phyloP scores from a whole-genome alignment of 2,113 vertebrate species.

The Pionites leucogaster region DNA sequence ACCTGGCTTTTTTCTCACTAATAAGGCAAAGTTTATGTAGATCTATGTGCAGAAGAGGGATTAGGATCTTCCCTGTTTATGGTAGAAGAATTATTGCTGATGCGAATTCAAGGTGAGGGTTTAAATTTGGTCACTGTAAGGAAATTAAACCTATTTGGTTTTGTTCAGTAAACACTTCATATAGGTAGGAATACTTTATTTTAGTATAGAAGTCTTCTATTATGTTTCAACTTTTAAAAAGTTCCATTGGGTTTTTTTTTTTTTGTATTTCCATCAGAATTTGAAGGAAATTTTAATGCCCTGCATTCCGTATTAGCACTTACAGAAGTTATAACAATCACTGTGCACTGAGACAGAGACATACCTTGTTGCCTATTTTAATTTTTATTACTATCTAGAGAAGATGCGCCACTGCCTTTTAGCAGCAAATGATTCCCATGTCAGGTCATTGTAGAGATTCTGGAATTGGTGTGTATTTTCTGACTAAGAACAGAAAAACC shows the following conservation, averaged over 20 bases:
- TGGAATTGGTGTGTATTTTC: not conserved
- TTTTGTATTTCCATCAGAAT: not conserved
- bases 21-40: constrained; percentile 71
- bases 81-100: constrained; percentile 51
- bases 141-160: constrained; percentile 39
- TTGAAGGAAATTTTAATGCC: not conserved
- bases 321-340: not conserved
- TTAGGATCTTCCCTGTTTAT: constrained; percentile 67
- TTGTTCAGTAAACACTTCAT: constrained; percentile 27
- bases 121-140: constrained; percentile 59
- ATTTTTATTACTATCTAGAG: not conserved
- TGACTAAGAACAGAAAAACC: not conserved
- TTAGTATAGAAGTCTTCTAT: not conserved
- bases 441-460: not conserved
- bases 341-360: not conserved
- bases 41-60: constrained; percentile 58
- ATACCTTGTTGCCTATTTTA: not conserved
- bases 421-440: not conserved
- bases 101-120: constrained; percentile 61
- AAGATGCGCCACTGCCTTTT: not conserved
- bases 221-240: not conserved
- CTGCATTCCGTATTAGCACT: not conserved
- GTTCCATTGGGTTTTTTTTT: not conserved
- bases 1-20: constrained; percentile 74
- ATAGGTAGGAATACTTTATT: constrained; percentile 22